phyloP scores from a whole-genome alignment of 1,140 invertebrate species.

The Muscidifurax raptorellus region DNA sequence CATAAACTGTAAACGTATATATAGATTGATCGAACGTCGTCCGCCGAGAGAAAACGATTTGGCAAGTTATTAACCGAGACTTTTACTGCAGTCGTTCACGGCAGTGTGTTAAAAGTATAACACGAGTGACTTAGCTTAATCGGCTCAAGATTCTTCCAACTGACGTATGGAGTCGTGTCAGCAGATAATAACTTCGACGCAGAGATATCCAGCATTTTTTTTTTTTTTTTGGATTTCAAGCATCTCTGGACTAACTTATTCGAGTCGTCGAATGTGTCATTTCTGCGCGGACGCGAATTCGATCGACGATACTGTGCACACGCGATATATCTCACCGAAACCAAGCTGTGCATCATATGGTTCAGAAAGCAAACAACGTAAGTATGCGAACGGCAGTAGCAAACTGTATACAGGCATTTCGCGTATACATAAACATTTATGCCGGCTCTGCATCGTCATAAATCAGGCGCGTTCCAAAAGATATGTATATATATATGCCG shows the following conservation, averaged over 20 bases:
- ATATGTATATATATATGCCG: not conserved
- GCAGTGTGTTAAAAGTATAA: not conserved
- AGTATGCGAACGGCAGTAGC: no score
- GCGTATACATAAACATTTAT: constrained; percentile 4
- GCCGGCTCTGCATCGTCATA: constrained; percentile 1
- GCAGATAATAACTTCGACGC: not conserved
- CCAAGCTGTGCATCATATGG: no score
- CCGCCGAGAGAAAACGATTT: not conserved
- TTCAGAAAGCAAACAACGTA: not conserved
- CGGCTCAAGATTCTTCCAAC: not conserved
- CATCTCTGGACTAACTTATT: no score
- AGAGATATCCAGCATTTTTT: no score
- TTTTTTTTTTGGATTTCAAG: no score
- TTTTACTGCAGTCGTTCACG: not conserved
- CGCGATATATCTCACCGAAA: no score
- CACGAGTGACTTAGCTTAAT: constrained; percentile 28
- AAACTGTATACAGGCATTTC: not conserved
- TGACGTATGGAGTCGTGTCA: not conserved
- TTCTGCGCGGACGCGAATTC: no score
- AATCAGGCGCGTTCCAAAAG: not conserved
- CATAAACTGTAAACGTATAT: not conserved
- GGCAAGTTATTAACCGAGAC: not conserved
- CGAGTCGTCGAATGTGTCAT: no score
- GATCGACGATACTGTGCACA: no score
- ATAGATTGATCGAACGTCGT: constrained; percentile 25